Evolutionary conservation across 1,140 invertebrate species (phyloP).

Genomic region (Macrobrachium rosenbergii): DNA sequence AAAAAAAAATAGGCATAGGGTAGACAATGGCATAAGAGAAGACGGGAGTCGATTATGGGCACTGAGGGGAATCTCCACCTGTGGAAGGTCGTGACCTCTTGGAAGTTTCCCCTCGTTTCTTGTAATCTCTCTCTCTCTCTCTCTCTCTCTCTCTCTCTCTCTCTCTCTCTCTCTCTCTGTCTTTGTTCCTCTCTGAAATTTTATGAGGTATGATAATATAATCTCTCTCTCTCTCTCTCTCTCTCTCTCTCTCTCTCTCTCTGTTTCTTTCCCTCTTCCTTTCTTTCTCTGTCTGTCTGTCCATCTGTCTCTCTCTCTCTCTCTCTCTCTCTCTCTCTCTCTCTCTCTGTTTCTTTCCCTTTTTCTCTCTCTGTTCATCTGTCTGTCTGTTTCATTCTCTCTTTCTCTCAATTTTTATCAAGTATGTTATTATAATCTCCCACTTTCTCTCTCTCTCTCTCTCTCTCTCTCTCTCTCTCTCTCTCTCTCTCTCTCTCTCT

Average conservation of each 20-base stretch:
- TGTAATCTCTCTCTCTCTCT: conserved; percentile 3
- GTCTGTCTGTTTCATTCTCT: no score
- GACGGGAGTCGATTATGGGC: neutral
- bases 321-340: neutral
- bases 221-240: neutral
- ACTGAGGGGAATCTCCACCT: neutral
- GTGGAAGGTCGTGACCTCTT: neutral
- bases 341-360: neutral
- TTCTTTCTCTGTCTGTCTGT: neutral
- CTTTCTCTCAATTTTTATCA: no score
- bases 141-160: conserved; percentile 20
- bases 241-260: no score
- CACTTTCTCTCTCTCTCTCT: no score
- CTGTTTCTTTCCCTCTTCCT: neutral
- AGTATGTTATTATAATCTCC: no score
- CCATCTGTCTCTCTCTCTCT: neutral
- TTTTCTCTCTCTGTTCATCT: neutral
- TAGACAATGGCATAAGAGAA: neutral
- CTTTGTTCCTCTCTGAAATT: neutral
- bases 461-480: neutral
- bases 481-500: neutral
- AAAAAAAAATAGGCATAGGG: neutral
- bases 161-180: conserved; percentile 14
- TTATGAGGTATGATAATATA: neutral
- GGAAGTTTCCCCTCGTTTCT: neutral